Evolutionary conservation across 2,797 vertebrate species (phyloP).

Genomic region (Zalophus californianus): DNA sequence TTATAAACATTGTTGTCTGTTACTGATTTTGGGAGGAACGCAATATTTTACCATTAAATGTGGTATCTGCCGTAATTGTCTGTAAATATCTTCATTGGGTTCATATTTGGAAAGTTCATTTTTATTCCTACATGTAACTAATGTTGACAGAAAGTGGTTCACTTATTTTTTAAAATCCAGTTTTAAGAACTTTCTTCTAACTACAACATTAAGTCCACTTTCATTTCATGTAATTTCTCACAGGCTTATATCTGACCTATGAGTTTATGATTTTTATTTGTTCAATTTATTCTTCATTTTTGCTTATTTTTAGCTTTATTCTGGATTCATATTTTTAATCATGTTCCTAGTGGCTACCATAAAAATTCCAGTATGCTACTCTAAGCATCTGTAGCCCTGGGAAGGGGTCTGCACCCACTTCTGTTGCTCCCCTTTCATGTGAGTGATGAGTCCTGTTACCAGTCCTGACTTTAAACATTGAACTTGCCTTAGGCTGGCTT

Average conservation of each 20-base stretch:
- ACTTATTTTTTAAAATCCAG: background rate
- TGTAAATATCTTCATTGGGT: background rate
- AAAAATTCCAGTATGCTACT: background rate
- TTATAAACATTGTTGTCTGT: background rate
- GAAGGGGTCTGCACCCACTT: background rate
- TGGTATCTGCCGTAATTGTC: background rate
- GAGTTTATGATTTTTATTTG: background rate
- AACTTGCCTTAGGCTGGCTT: background rate
- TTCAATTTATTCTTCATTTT: background rate
- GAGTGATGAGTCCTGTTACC: background rate
- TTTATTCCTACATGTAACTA: background rate
- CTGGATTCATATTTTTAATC: background rate
- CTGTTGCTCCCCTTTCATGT: background rate
- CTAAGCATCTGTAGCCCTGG: background rate
- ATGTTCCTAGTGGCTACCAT: background rate
- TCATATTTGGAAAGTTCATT: background rate
- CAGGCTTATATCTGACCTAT: background rate
- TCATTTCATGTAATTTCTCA: background rate
- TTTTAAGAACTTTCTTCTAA: background rate
- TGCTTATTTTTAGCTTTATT: background rate
- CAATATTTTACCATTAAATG: background rate
- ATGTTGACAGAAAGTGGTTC: background rate
- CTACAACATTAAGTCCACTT: background rate
- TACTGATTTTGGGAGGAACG: background rate
- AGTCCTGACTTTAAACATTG: background rate